Evolutionary conservation across 2,797 vertebrate species (phyloP).

Genomic region (Coluber constrictor): DNA sequence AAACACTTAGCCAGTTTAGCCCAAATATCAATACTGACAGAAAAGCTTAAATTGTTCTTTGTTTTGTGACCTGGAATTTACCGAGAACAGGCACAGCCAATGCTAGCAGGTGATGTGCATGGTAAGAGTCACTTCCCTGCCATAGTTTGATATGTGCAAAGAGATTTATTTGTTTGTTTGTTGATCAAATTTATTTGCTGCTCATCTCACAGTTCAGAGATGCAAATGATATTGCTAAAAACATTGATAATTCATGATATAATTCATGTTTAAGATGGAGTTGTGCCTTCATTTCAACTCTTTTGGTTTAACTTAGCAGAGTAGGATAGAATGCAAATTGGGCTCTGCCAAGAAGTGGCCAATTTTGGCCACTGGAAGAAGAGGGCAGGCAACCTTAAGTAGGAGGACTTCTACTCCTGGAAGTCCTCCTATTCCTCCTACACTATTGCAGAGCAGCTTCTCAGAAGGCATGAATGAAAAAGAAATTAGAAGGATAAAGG

Average conservation of each 20-base stretch:
- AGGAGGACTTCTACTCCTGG: not conserved
- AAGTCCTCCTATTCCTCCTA: not conserved
- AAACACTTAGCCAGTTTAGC: not conserved
- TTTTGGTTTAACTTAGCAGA: not conserved
- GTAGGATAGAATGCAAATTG: too few species aligned
- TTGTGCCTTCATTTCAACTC: not conserved
- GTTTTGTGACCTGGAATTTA: not conserved
- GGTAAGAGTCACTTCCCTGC: not conserved
- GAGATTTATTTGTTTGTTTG: not conserved
- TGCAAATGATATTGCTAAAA: not conserved
- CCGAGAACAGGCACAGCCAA: not conserved
- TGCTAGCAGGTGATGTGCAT: not conserved
- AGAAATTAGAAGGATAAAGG: not conserved
- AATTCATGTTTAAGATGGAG: conserved; percentile 3
- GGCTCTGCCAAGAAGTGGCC: not conserved
- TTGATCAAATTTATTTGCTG: not conserved
- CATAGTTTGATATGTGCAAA: conserved; percentile 18
- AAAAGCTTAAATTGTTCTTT: not conserved
- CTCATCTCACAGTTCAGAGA: not conserved
- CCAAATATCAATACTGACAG: not conserved
- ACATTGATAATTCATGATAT: conserved; percentile 2
- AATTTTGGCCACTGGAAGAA: not conserved
- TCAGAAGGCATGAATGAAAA: not conserved
- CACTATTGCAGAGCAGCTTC: not conserved
- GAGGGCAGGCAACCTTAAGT: not conserved